Evolutionary conservation across 2,888 invertebrate species (phyloP), one percentile per base, ranked within the genome.

Genomic region (Mystacides longicornis): DNA sequence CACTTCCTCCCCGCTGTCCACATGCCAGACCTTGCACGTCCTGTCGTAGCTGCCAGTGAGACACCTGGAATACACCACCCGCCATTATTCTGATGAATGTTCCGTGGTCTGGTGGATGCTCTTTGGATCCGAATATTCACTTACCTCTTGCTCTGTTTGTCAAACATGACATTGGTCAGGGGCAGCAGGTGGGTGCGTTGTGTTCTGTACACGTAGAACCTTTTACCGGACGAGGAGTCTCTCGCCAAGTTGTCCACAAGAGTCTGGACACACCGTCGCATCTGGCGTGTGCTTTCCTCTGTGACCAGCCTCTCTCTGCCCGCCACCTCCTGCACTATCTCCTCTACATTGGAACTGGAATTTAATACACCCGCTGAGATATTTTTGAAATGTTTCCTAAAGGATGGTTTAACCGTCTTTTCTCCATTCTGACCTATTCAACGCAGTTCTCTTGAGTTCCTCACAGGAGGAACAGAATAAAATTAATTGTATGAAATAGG

Each of bases 11-110:
- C 74, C 76, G 14, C n/a, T 75, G 59, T 83, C 81, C 59, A 87
- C 83, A 69, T 86, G 80, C 84, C 89, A 89, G 54, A 91, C 76
- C 69, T 87, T 87, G 71, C 90, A 90, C 18, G 89, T 89, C 62
- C 90, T 78, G 69, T 91, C 91, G 68, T 90, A 91, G 69, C 90
- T 90, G 62, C 89, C 89, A 1, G 90, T 85, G 59, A 89, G 72
- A 69, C 88, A 89, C 67, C 87, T 88, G 65, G 9, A 45, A 45
- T 37, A 37, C 16, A 16, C 16, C 14, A 37, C 16, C 3, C 4
- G 37, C n/a, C 16, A 37, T 37, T 37, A 37, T 27, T 27, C 5
- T 11, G 11, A 27, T 27, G 27, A 27, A 27, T 27, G 27, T 27
- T 27, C 11, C 5, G 5, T 7, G 27, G 27, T 27, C 5, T 11